Conservation (phyloP, 2,113 vertebrate genomes). For the Chunga burmeisteri region DNA sequence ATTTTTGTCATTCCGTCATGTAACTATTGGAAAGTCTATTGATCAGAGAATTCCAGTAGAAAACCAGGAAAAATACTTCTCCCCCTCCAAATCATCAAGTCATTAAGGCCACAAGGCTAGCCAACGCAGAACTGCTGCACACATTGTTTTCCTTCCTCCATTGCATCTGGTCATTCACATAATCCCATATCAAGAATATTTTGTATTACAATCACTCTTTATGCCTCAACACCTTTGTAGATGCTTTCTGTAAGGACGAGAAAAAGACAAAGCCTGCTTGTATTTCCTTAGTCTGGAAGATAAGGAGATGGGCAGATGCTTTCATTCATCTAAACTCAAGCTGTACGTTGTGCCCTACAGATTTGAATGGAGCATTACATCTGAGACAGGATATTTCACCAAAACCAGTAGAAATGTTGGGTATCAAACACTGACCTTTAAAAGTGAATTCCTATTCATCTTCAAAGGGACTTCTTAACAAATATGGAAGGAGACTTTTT, state of each 20-base stretch:
- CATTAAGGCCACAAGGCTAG: neutral
- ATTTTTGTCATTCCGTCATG: conserved; percentile 26
- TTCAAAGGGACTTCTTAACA: neutral
- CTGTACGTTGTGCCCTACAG: neutral
- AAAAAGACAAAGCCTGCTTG: neutral
- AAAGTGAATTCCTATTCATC: neutral
- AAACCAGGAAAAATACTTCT: neutral
- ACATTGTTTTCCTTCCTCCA: neutral
- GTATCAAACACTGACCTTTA: neutral
- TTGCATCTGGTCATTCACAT: neutral
- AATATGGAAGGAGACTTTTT: neutral
- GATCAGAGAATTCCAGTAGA: conserved; percentile 11
- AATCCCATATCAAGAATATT: neutral
- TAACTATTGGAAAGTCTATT: conserved; percentile 33
- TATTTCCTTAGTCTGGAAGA: neutral
- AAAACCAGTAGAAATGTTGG: neutral
- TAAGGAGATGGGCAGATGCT: neutral
- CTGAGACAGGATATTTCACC: neutral
- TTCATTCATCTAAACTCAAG: neutral
- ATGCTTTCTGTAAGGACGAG: neutral
- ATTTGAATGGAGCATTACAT: neutral
- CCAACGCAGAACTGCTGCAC: neutral
- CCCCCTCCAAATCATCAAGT: neutral
- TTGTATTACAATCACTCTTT: neutral
- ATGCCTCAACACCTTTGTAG: neutral